phyloP scores from a whole-genome alignment of 2,888 invertebrate genomes.

The Phyllotreta cruciferae region DNA sequence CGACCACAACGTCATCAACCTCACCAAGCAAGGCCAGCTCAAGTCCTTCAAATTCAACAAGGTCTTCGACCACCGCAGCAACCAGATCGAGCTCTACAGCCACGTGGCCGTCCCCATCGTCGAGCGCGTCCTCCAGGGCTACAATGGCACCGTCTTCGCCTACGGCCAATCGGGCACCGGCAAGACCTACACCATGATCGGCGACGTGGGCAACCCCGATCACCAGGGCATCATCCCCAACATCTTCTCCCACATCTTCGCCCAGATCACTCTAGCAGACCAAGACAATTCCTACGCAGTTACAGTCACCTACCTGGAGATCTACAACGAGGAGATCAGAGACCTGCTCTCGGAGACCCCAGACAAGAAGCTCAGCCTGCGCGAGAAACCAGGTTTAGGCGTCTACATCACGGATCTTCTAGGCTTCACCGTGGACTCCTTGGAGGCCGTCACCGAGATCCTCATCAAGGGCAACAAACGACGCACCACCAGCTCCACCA shows the following conservation, averaged over 20 bases:
- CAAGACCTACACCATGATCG: constrained; percentile 98
- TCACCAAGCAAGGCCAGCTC: constrained; percentile 74
- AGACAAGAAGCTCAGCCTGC: constrained; percentile 80
- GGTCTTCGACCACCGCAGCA: constrained; percentile 83
- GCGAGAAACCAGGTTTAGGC: constrained; percentile 92
- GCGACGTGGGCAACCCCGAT: constrained; percentile 82
- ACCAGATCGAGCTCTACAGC: constrained; percentile 91
- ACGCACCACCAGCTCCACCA: constrained; percentile 77
- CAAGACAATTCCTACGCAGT: constrained; percentile 85
- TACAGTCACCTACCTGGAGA: constrained; percentile 95
- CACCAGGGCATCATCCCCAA: constrained; percentile 94
- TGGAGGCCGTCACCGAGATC: constrained; percentile 92
- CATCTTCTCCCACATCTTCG: constrained; percentile 97
- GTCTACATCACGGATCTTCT: constrained; percentile 96
- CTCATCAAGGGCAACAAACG: constrained; percentile 95
- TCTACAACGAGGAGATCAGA: constrained; percentile 96
- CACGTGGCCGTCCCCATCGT: constrained; percentile 93
- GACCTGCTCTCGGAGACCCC: constrained; percentile 77
- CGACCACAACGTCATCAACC: constrained; percentile 73
- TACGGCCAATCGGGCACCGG: constrained; percentile 94
- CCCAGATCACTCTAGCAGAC: constrained; percentile 88
- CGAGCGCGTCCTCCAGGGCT: constrained; percentile 90
- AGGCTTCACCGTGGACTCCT: constrained; percentile 93
- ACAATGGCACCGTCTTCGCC: constrained; percentile 90
- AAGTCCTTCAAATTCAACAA: constrained; percentile 91